Percentiles rank a stretch among this genome's conserved stretches.
These are phyloP conservation scores for Nymphicus hollandicus DNA, from an alignment of 2,113 vertebrate genomes.

Conservation along the genomic window DNA sequence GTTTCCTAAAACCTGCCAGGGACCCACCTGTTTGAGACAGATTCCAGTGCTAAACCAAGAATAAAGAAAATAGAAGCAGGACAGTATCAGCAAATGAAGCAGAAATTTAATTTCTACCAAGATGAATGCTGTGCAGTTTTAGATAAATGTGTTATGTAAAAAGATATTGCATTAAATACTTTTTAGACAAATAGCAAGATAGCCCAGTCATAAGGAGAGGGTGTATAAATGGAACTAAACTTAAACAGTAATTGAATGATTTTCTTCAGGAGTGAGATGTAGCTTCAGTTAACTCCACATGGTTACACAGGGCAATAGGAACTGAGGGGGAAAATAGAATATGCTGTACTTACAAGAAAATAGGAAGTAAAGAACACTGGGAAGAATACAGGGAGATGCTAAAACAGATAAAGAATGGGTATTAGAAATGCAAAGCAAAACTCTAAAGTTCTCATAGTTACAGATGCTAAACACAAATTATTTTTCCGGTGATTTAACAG, in stretches of 20 bases:
- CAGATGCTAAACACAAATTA: slow-evolving; percentile 38
- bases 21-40: not conserved
- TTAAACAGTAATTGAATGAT: not conserved
- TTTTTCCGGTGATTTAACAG: not conserved
- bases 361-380: slow-evolving; percentile 62
- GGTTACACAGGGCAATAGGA: slow-evolving; percentile 25
- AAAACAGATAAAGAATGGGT: slow-evolving; percentile 53
- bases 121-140: not conserved
- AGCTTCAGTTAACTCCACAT: slow-evolving; percentile 2
- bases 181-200: not conserved
- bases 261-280: slow-evolving; percentile 24
- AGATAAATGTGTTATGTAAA: not conserved
- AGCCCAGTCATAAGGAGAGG: not conserved
- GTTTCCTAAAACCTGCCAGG: slow-evolving; percentile 27
- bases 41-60: not conserved
- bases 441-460: slow-evolving; percentile 30
- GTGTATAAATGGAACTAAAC: not conserved
- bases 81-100: not conserved
- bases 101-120: not conserved
- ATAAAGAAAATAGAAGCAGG: not conserved
- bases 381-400: slow-evolving; percentile 62
- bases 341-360: slow-evolving; percentile 63
- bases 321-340: slow-evolving; percentile 31
- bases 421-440: slow-evolving; percentile 54
- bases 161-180: not conserved